phyloP scores from a whole-genome alignment of 2,888 invertebrate species.

The Agrotis segetum region DNA sequence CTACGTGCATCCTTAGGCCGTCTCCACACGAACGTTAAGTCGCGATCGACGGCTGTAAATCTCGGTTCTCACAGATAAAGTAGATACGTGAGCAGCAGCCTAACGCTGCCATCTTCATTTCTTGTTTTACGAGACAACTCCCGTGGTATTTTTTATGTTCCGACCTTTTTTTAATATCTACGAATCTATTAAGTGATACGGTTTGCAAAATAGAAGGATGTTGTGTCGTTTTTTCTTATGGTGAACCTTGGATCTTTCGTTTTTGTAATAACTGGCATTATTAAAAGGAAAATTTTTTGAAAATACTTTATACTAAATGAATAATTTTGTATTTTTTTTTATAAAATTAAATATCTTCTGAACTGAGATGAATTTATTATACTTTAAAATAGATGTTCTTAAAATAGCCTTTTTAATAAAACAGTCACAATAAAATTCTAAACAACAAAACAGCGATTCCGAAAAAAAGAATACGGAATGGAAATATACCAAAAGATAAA shows the following conservation, averaged over 20 bases:
- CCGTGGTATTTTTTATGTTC: slow-evolving; percentile 53
- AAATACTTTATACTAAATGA: no score
- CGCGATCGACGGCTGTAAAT: slow-evolving; percentile 76
- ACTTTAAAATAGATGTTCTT: no score
- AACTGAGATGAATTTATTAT: no score
- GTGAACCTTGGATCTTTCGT: not conserved
- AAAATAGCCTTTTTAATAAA: no score
- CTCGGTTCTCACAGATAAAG: slow-evolving; percentile 74
- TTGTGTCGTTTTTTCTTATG: slow-evolving; percentile 2
- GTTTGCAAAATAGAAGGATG: slow-evolving; percentile 15
- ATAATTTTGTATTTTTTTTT: no score
- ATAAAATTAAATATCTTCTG: no score
- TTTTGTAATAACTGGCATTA: not conserved
- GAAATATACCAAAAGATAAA: no score
- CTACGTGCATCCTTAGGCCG: slow-evolving; percentile 62
- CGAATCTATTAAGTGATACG: slow-evolving; percentile 63
- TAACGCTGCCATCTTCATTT: slow-evolving; percentile 68
- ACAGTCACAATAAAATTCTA: no score
- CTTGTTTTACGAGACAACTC: slow-evolving; percentile 64
- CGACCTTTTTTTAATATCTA: slow-evolving; percentile 57
- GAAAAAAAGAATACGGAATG: no score
- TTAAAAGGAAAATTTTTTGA: not conserved
- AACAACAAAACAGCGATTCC: no score
- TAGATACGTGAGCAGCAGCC: slow-evolving; percentile 76
- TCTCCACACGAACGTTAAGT: slow-evolving; percentile 71